Evolutionary conservation across 2,888 invertebrate species (phyloP), one percentile per base, ranked within the genome.

Genomic region (Orchesellides sinensis): DNA sequence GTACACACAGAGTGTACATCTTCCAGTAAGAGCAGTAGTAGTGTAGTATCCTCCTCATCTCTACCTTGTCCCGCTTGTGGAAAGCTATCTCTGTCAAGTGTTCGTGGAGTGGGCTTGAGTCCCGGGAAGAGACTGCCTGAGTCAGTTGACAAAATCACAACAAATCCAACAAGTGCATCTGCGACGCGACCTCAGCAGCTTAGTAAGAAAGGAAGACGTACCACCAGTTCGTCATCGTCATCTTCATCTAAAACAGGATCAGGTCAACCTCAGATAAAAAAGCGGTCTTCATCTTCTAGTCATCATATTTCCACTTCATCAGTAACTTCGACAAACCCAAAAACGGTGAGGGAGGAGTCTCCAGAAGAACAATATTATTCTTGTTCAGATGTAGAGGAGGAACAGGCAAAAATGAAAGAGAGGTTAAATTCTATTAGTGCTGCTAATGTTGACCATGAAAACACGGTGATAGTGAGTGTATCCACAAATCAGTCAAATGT

Each of bases 1-100:
- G 84, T 86, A 68, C 87, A 87, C 81, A 79, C 74, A 61, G 83
- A 78, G 21, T 87, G 87, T 78, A 49, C 85, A 59, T 29, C 59
- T 59, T 59, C 59, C 59, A 59, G n/a, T 29, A 56, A 40, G 14
- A 63, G 19, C 4, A 72, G 59, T 29, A 49, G 49, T n/a, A 49
- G 17, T n/a, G 17, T n/a, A n/a, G n/a, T 17, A 17, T 32, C 40
- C n/a, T n/a, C n/a, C n/a, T n/a, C n/a, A 21, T 68, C 73, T 79
- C 79, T 65, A 45, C 49, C 45, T 45, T 83, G 83, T 47, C 75
- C 80, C 59, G 79, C 83, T 45, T 83, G 83, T 75, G 75, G 75
- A 10, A 63, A 80, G 45, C n/a, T 40, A 17, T 52, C 80, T 40
- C 59, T 83, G 27, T 70, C 83, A 66, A 72, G 47, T 72, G 65